Conservation (phyloP, 1,140 invertebrate species). For the Neodiprion pinetum region DNA sequence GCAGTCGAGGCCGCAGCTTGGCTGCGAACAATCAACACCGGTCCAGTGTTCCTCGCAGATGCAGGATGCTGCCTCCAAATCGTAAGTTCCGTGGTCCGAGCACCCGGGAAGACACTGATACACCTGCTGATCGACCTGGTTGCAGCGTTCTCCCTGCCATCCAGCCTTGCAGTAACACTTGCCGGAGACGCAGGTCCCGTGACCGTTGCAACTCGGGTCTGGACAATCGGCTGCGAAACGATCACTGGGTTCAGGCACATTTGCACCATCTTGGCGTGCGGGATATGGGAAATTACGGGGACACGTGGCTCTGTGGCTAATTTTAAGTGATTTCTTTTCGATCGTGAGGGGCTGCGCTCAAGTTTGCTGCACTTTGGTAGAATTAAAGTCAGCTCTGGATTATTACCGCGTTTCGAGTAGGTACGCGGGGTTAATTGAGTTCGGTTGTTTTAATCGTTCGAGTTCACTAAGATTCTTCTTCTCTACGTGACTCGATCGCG, state of each 20-base stretch:
- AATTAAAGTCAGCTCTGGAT: too few relatives aligned
- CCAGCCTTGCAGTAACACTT: slow-evolving; percentile 94
- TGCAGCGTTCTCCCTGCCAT: slow-evolving; percentile 92
- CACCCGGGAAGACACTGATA: slow-evolving; percentile 89
- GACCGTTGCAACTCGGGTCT: slow-evolving; percentile 87
- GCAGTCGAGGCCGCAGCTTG: slow-evolving; percentile 90
- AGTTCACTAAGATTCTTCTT: background rate
- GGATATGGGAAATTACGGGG: too few relatives aligned
- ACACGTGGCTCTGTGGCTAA: too few relatives aligned
- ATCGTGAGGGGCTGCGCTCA: too few relatives aligned
- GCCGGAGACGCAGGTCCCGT: slow-evolving; percentile 91
- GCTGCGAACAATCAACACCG: slow-evolving; percentile 89
- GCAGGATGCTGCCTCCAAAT: slow-evolving; percentile 85
- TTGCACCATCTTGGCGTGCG: too few relatives aligned
- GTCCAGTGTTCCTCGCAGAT: slow-evolving; percentile 90
- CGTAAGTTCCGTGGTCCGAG: slow-evolving; percentile 89
- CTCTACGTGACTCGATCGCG: background rate
- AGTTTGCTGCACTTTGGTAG: too few relatives aligned
- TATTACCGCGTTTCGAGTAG: too few relatives aligned
- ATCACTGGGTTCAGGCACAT: background rate
- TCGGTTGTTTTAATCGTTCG: background rate
- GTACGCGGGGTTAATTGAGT: background rate
- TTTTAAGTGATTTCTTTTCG: too few relatives aligned
- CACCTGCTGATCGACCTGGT: slow-evolving; percentile 85
- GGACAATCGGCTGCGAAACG: slow-evolving; percentile 76